phyloP scores from a whole-genome alignment of 1,140 invertebrate species.

The Gonatopus flavifemur region DNA sequence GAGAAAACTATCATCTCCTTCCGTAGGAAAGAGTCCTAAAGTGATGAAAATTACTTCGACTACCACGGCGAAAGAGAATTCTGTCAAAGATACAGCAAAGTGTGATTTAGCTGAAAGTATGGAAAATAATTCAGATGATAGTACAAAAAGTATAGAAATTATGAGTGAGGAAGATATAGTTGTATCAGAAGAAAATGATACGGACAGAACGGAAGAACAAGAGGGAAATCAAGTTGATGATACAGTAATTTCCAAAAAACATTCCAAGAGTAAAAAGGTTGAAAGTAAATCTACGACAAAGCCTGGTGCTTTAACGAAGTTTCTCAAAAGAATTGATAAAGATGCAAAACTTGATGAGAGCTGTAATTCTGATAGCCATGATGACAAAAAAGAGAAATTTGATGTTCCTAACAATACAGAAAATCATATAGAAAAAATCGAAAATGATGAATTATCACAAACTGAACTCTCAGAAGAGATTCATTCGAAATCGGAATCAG shows the following conservation, averaged over 20 bases:
- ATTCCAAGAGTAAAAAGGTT: slow-evolving; percentile 19
- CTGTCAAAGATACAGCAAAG: not conserved
- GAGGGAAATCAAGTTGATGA: not conserved
- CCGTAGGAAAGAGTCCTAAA: slow-evolving; percentile 38
- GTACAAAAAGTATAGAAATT: slow-evolving; percentile 5
- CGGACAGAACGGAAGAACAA: not conserved
- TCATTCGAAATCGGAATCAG: not conserved
- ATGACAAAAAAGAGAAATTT: not conserved
- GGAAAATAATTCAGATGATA: not conserved
- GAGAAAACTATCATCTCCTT: slow-evolving; percentile 41
- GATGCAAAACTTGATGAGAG: not conserved
- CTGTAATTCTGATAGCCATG: not conserved
- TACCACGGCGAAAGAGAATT: slow-evolving; percentile 41
- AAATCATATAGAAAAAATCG: too few species aligned
- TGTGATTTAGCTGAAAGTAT: not conserved
- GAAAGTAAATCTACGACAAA: too few species aligned
- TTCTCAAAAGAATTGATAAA: slow-evolving; percentile 37
- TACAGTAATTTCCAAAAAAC: slow-evolving; percentile 15
- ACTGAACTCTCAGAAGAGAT: too few species aligned
- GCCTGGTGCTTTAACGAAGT: slow-evolving; percentile 34
- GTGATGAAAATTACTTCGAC: slow-evolving; percentile 42
- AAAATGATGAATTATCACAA: too few species aligned
- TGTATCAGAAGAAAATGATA: slow-evolving; percentile 17
- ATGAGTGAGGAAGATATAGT: slow-evolving; percentile 7
- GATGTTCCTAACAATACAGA: not conserved